Base-by-base conservation (phyloP, 2,888 invertebrate species). In the Brachyptera putata region DNA sequence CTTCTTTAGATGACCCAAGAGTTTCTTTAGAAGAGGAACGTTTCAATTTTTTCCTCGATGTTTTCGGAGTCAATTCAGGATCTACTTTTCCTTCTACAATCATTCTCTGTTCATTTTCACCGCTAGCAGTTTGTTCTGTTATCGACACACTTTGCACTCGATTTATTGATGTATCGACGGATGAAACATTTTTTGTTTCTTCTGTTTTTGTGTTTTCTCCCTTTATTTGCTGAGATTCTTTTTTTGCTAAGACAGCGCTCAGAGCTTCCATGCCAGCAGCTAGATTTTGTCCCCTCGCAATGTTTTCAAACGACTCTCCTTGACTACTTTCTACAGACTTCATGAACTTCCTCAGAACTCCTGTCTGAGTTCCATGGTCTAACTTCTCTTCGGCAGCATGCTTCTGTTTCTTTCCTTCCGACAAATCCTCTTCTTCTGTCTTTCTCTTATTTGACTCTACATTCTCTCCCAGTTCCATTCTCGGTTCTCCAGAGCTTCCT, bases 321-420 rank as follows among this genome's bases (percentile, higher is more conserved):
- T 60, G 57, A 7, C 63, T 57, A 16, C 61, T 61, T 53, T 63
- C 63, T 4, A 61, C 63, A 5, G 61, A 61, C 1, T 57, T 50
- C 21, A 41, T 59, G 26, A 55, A 55, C 16, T 48, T 59, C 36
- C 57, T 58, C 14, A 60, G 41, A 13, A 53, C 37, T 11, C 55
- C 61, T 5, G 62, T 26, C 26, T 50, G 61, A 3, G 59, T 53
- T 7, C 49, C 58, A 2, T 60, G 37, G 37, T 63, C 61, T 9
- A 55, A 46, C 16, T 60, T 56, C 2, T 30, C 37, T 5, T 82
- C 81, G 48, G 73, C 73, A 61, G 60, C 67, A n/a, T n/a, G n/a
- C 61, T 56, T 69, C 66, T 62, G 69, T 70, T 64, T 68, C 69
- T 68, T 66, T 69, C 69, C 69, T 67, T 70, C 13, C 13, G 68